phyloP scores from a whole-genome alignment of 2,888 invertebrate genomes.

The Dolichopus griseipennis region DNA sequence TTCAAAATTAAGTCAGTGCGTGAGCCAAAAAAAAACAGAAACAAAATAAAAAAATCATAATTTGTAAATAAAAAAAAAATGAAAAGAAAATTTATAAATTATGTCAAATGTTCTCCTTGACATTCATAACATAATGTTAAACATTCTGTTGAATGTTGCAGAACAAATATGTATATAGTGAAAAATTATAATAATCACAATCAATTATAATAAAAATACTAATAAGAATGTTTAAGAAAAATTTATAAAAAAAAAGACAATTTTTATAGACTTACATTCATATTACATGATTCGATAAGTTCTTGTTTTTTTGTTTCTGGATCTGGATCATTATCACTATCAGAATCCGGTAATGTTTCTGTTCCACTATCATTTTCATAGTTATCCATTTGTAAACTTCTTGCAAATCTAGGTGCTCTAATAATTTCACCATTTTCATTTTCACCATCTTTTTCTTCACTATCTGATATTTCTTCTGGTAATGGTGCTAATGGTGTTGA shows the following conservation, averaged over 20 bases:
- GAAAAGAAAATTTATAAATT: neutral
- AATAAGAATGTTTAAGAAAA: too few species aligned
- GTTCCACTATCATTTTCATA: constrained; percentile 48
- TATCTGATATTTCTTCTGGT: constrained; percentile 30
- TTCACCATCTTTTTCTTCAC: constrained; percentile 33
- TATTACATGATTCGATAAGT: constrained; percentile 56
- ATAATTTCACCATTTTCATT: constrained; percentile 23
- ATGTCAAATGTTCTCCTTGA: neutral
- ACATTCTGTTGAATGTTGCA: too few species aligned
- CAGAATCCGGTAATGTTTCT: constrained; percentile 51
- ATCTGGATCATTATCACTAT: constrained; percentile 59
- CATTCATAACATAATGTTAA: neutral
- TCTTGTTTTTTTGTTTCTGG: constrained; percentile 45
- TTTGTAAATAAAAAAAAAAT: too few species aligned
- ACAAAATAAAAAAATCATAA: neutral
- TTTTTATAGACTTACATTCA: constrained; percentile 58
- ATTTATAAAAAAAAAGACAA: too few species aligned
- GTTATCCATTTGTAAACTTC: constrained; percentile 12
- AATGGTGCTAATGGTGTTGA: constrained; percentile 50
- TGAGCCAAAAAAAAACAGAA: neutral
- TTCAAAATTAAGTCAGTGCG: neutral
- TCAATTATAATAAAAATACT: too few species aligned
- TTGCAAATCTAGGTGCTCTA: neutral
- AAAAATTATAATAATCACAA: too few species aligned
- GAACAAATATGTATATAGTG: neutral